Evolutionary conservation across 2,888 invertebrate genomes (phyloP), one percentile per base, ranked within the genome.

Genomic region (Volucella zonaria): DNA sequence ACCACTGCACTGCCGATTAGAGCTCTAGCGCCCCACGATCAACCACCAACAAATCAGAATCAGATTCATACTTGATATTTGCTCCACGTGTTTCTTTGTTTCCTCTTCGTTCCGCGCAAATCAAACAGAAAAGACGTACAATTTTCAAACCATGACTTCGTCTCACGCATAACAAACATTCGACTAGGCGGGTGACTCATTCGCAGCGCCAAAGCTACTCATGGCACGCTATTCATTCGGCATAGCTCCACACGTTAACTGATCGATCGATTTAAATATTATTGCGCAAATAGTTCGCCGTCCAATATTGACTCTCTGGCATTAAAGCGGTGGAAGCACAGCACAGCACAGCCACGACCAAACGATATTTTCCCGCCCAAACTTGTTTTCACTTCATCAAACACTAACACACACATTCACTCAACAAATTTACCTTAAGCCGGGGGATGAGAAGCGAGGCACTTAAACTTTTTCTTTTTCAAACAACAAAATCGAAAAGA

Each of bases 331-430:
- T 38, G 2, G 15, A 42, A 42, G 15, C 58, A 4, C 45, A 45
- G 45, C 45, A 45, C 10, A 3, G 11, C 45, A 45, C 40, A 11
- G 10, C 15, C 59, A 43, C 43, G 43, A 61, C n/a, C 42, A n/a
- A 15, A 61, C 3, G 18, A 18, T n/a, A 14, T 43, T 67, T 67
- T 67, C 67, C 23, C 67, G 67, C 67, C 12, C 52, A 67, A 67
- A 45, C 43, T 54, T 40, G 14, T 67, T 54, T 61, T 8, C 12
- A 43, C 8, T 10, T 10, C 3, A 6, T 31, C 31, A 31, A 31
- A 31, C 31, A 31, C 31, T 6, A 31, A 31, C 31, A 31, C 31
- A 31, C 31, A 31, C 2, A 31, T 31, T 31, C 31, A 31, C 31
- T 6, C 1, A 6, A 31, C 6, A 31, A 31, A 31, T 6, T 31